phyloP scores from a whole-genome alignment of 2,888 invertebrate genomes.

The Bembecia ichneumoniformis region DNA sequence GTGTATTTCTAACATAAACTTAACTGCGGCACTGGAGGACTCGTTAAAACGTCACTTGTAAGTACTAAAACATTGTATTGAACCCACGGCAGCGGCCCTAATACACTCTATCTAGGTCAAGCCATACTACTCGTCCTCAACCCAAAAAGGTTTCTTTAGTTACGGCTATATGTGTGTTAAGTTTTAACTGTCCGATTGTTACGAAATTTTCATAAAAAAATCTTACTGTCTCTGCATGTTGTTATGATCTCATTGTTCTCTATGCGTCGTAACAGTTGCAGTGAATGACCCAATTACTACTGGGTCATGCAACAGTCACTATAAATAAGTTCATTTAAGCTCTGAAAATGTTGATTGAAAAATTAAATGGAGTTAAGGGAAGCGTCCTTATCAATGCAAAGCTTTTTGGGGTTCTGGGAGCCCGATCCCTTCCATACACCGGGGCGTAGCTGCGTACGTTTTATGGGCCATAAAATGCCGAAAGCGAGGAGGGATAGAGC shows the following conservation, averaged over 20 bases:
- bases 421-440: conserved; percentile 7
- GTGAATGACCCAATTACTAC: conserved; percentile 8
- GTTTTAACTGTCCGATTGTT: conserved; percentile 20
- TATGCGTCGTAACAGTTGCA: conserved; percentile 2
- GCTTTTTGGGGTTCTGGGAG: not conserved
- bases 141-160: conserved; percentile 45
- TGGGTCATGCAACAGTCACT: conserved; percentile 3
- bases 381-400: not conserved
- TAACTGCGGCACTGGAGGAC: conserved; percentile 45
- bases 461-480: conserved; percentile 16
- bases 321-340: not conserved
- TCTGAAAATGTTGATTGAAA: not conserved
- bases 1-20: conserved; percentile 22
- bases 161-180: conserved; percentile 48
- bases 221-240: not conserved
- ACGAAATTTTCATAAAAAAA: conserved; percentile 8
- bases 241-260: not conserved
- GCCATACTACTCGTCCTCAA: conserved; percentile 51
- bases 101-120: conserved; percentile 51
- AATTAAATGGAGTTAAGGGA: too few relatives aligned
- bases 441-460: conserved; percentile 10
- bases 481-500: conserved; percentile 12
- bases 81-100: conserved; percentile 9
- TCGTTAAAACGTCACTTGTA: conserved; percentile 51
- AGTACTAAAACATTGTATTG: conserved; percentile 27